Evolutionary conservation across 2,888 invertebrate species (phyloP).

Genomic region (Megamerina dolium): DNA sequence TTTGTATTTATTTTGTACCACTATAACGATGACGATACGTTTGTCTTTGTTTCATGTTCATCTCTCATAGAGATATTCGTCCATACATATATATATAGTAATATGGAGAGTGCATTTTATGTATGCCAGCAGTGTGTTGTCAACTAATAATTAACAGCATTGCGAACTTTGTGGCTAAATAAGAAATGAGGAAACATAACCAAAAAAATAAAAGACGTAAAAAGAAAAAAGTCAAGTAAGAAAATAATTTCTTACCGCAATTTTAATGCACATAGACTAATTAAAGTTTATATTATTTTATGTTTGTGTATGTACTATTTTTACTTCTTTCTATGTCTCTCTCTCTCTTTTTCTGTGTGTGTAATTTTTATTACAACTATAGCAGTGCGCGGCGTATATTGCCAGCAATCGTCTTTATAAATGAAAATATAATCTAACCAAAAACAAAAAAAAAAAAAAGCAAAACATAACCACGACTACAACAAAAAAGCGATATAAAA

Average conservation of each 20-base stretch:
- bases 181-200: not conserved
- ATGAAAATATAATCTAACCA: not conserved
- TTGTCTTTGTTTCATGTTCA: too few species aligned
- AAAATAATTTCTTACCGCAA: too few species aligned
- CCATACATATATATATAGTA: too few species aligned
- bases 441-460: not conserved
- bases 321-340: not conserved
- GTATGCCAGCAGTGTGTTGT: not conserved
- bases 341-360: not conserved
- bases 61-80: too few species aligned
- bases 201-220: not conserved
- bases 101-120: too few species aligned
- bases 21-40: too few species aligned
- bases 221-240: too few species aligned
- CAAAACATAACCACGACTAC: not conserved
- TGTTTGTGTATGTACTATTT: too few species aligned
- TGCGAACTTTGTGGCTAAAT: not conserved
- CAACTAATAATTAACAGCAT: not conserved
- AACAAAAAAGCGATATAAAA: not conserved
- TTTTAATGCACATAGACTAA: not conserved
- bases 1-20: too few species aligned
- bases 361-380: not conserved
- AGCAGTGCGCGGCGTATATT: not conserved
- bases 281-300: too few species aligned
- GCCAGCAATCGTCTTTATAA: too few species aligned